Base-by-base conservation (phyloP, 2,113 vertebrate species). In the Ammodramus savannarum region DNA sequence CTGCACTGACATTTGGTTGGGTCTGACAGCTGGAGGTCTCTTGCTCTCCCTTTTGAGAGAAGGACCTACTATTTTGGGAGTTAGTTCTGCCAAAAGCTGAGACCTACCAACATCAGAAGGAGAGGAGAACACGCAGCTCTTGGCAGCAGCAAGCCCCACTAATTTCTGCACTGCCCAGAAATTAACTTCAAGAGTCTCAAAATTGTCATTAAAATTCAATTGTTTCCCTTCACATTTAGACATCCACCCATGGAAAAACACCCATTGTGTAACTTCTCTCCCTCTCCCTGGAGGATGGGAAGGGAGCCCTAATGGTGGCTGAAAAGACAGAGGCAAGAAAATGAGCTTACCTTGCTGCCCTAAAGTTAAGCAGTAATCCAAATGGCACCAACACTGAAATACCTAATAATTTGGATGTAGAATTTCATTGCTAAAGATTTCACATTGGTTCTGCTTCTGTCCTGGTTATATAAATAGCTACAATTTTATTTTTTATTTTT, bases 121-220 rank as follows among this genome's bases (percentile, higher is more conserved):
- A 83, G 34, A 89, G n/a, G n/a, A 27, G 39, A 87, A 63, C 39
- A 62, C 1, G 2, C 27, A 77, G 75, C n/a, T 88, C 75, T 80
- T 79, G 62, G 82, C 59, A 85, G 63, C 29, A 62, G n/a, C 34
- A 54, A 80, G 49, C 31, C 65, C 27, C 59, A 59, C 23, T 85
- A 59, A 94, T 90, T 94, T 83, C 72, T 93, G 55, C 25, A 14
- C 82, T 88, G 78, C 79, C 75, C 85, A 80, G 87, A 91, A 94
- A 95, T 73, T 77, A 90, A 31, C 51, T 90, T 77, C 32, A 68
- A 62, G 57, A 77, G 39, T 39, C 84, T 85, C 91, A 84, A 87
- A 95, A 89, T 72, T 61, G 82, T 93, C 36, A 92, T 95, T 95
- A 91, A 96, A 95, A 95, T 92, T 72, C 79, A 85, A 54, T 94